Base-by-base conservation (phyloP, 2,888 invertebrate genomes). In the Conus canariensis region DNA sequence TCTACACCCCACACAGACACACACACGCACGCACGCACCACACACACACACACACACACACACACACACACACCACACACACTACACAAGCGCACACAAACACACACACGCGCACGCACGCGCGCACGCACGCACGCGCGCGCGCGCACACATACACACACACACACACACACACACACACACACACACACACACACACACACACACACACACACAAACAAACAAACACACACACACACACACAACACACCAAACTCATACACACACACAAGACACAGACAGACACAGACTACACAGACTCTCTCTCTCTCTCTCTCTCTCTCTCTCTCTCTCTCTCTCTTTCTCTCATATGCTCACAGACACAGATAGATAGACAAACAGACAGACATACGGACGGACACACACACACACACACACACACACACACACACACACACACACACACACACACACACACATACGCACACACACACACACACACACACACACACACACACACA, bases 221-320 rank as follows among this genome's bases (percentile, higher is more conserved):
- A 2, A 82, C 80, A 19, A 2, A 82, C 80, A 70, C 70, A 70
- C 70, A 70, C 22, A 70, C 70, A 70, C 70, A 70, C 22, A 70
- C 70, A 2, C 45, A 45, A 45, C 45, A 2, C 45, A 45, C 2
- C n/a, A 67, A 5, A 80, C 16, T 7, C 80, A 80, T 3, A 30
- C 80, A 80, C 80, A 9, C 80, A 80, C 70, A 19, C 70, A 6
- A 0, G 8, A 58, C 83, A 83, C 83, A 83, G 2, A n/a, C 83
- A 83, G 58, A 83, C 83, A 58, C 83, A 58, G 58, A 58, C 83
- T 19, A 83, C 83, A 83, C 14, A 59, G 59, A 83, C 83, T 5
- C 45, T 45, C 45, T 45, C 45, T 45, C 45, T 45, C 45, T 45
- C 45, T 45, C 45, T 45, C 45, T 45, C 45, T 45, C 45, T 45